Evolutionary conservation across 2,888 invertebrate species (phyloP).

Genomic region (Scaptomyza cyrtandrae): DNA sequence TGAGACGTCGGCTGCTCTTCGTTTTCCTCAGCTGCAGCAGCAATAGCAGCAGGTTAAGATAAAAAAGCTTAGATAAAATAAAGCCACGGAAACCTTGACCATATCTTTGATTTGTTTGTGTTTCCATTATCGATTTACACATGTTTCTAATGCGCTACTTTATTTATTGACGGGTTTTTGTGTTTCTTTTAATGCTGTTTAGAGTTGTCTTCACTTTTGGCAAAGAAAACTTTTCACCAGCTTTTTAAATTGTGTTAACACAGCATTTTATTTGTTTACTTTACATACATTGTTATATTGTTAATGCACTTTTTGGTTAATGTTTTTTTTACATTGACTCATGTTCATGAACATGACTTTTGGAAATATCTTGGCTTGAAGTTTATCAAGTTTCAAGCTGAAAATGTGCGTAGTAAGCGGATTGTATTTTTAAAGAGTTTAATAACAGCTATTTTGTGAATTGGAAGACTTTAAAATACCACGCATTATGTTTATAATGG

Average conservation of each 20-base stretch:
- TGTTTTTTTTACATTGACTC: slow-evolving; percentile 50
- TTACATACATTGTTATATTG: slow-evolving; percentile 23
- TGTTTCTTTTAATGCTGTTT: slow-evolving; percentile 6
- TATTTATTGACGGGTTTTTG: slow-evolving; percentile 17
- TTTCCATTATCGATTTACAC: slow-evolving; percentile 31
- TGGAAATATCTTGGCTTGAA: slow-evolving; percentile 26
- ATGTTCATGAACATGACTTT: slow-evolving; percentile 68
- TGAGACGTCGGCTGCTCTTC: slow-evolving; percentile 30
- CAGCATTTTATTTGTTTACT: slow-evolving; percentile 11
- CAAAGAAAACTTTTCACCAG: slow-evolving; percentile 28
- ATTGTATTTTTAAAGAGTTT: slow-evolving; percentile 16
- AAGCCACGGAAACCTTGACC: slow-evolving; percentile 68
- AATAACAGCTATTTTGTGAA: slow-evolving; percentile 3
- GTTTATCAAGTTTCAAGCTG: slow-evolving; percentile 33
- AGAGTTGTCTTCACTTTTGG: slow-evolving; percentile 9
- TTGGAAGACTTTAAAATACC: slow-evolving; percentile 7
- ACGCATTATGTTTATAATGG: background rate
- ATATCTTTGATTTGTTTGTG: slow-evolving; percentile 57
- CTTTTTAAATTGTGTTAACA: slow-evolving; percentile 2
- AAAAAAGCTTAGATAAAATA: slow-evolving; percentile 9
- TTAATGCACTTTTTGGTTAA: slow-evolving; percentile 24
- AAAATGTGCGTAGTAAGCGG: slow-evolving; percentile 43
- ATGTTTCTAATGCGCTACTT: slow-evolving; percentile 43
- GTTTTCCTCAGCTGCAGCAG: slow-evolving; percentile 64
- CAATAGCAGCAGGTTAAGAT: slow-evolving; percentile 68